A percentile compares a stretch with the other conserved stretches of the same genome.
Evolutionary conservation across 1,140 invertebrate genomes (phyloP).

Genomic region (Teleopsis dalmanni): DNA sequence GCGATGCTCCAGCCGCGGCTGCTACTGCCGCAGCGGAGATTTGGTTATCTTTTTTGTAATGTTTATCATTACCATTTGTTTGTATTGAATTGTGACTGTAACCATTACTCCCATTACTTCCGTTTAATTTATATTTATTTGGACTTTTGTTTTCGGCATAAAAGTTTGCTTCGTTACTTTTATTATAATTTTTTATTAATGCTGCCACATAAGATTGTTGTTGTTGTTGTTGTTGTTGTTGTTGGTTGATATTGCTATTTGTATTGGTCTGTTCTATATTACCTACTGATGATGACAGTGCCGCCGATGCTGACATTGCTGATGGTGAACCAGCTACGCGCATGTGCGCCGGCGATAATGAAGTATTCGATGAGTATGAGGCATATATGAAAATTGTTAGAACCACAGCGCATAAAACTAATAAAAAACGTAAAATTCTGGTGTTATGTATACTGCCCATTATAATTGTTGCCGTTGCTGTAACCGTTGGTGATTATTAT

Average conservation of each 20-base stretch:
- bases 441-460: conserved; percentile 28
- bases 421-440: conserved; percentile 37
- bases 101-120: not conserved
- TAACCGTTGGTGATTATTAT: no score
- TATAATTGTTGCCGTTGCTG: not conserved
- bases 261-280: not conserved
- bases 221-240: not conserved
- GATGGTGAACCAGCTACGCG: not conserved
- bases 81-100: not conserved
- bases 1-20: not conserved
- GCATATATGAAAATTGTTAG: conserved; percentile 43
- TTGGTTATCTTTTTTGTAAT: not conserved
- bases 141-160: not conserved
- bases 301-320: no score
- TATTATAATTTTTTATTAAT: not conserved
- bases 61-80: no score
- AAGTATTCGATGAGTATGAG: conserved; percentile 35
- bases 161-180: not conserved
- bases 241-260: not conserved
- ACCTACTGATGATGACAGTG: not conserved
- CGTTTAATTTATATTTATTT: no score
- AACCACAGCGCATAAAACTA: conserved; percentile 33
- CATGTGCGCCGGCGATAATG: conserved; percentile 17
- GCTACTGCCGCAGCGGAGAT: not conserved
- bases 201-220: not conserved